phyloP scores from a whole-genome alignment of 2,797 vertebrate species.

The Rhinella marina region DNA sequence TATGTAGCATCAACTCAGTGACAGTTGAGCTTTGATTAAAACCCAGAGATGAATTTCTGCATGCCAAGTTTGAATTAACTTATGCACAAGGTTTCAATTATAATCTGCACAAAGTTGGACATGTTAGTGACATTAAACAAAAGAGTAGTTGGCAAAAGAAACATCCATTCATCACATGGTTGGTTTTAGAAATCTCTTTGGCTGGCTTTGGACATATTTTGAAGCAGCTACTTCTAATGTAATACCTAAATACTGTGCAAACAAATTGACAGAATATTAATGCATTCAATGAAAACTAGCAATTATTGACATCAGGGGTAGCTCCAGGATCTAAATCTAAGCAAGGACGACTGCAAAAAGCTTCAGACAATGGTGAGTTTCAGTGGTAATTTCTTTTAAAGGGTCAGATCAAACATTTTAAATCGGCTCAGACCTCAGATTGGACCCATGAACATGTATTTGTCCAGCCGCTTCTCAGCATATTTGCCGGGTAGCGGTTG shows the following conservation, averaged over 20 bases:
- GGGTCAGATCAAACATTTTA: too few species aligned
- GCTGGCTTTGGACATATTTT: background rate
- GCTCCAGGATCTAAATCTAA: too few species aligned
- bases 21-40: background rate
- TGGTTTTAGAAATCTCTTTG: background rate
- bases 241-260: background rate
- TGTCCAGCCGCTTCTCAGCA: too few species aligned
- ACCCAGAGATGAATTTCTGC: background rate
- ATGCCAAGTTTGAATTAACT: background rate
- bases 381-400: too few species aligned
- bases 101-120: background rate
- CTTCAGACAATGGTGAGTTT: too few species aligned
- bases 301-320: too few species aligned
- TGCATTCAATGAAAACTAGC: background rate
- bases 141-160: constrained; percentile 6
- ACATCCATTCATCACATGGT: background rate
- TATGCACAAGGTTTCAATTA: background rate
- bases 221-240: background rate
- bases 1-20: background rate
- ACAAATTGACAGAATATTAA: background rate
- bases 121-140: background rate
- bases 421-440: too few species aligned
- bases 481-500: too few species aligned
- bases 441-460: too few species aligned
- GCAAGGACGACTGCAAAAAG: too few species aligned